These are phyloP conservation scores for Tenodera sinensis DNA, from an alignment of 2,888 invertebrate genomes.

Conservation along the genomic window DNA sequence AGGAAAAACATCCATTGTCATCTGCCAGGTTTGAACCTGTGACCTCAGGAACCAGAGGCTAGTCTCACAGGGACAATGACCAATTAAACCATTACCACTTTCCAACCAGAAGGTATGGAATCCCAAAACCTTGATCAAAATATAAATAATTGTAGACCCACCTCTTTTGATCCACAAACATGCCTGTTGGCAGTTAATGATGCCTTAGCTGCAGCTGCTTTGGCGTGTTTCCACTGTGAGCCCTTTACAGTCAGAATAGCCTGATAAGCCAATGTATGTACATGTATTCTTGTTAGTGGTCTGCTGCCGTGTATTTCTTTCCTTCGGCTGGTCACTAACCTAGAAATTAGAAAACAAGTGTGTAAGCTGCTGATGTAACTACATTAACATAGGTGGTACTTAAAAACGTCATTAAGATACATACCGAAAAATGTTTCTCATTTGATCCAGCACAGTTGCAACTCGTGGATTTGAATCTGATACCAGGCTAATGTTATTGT, in stretches of 20 bases:
- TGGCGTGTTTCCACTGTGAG: conserved; percentile 72
- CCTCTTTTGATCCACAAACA: conserved; percentile 67
- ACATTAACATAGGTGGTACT: background rate
- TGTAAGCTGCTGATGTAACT: background rate
- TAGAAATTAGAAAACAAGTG: conserved; percentile 35
- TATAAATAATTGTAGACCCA: conserved; percentile 38
- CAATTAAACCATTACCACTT: too few relatives aligned
- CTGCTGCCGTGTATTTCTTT: conserved; percentile 49
- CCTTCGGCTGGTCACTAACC: conserved; percentile 50
- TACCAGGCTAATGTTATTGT: conserved; percentile 68
- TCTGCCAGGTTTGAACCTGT: too few relatives aligned
- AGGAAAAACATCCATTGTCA: too few relatives aligned
- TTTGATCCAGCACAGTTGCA: conserved; percentile 75
- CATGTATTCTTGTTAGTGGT: conserved; percentile 69
- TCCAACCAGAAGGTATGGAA: too few relatives aligned
- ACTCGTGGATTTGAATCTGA: conserved; percentile 77
- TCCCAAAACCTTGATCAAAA: too few relatives aligned
- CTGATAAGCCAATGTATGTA: conserved; percentile 85
- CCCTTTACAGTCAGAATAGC: conserved; percentile 68
- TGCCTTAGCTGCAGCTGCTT: conserved; percentile 78
- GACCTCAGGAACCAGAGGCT: too few relatives aligned
- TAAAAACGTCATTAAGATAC: background rate
- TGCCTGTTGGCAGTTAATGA: conserved; percentile 78
- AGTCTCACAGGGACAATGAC: too few relatives aligned
- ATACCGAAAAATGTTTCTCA: conserved; percentile 62